Percentiles rank a stretch among this genome's conserved stretches.
Conservation (phyloP, 2,888 invertebrate genomes). For the Siphlonurus alternatus region DNA sequence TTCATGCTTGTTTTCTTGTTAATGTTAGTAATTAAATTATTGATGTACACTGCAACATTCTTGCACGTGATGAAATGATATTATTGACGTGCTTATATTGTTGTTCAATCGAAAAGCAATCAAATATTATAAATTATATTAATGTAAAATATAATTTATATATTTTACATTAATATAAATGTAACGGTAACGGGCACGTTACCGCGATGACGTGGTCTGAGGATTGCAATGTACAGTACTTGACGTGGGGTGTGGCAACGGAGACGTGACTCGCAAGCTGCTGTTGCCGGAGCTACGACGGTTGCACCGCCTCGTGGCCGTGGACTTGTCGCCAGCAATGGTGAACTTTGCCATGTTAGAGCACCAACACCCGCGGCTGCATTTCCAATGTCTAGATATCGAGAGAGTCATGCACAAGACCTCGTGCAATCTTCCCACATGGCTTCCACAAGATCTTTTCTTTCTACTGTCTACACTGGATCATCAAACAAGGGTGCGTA, state of each 20-base stretch:
- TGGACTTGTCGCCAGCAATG: conserved; percentile 56
- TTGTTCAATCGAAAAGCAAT: too few species aligned
- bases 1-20: too few species aligned
- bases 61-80: too few species aligned
- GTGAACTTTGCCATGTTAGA: conserved; percentile 42
- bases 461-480: conserved; percentile 67
- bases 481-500: conserved; percentile 37
- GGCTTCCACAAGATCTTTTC: conserved; percentile 53
- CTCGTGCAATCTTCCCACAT: conserved; percentile 13
- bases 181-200: conserved; percentile 51
- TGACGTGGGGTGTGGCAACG: conserved; percentile 62
- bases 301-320: conserved; percentile 33
- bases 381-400: conserved; percentile 37
- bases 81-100: too few species aligned
- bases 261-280: conserved; percentile 45
- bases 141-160: too few species aligned
- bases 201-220: conserved; percentile 39
- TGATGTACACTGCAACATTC: too few species aligned
- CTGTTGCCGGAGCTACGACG: conserved; percentile 39
- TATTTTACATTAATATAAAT: too few species aligned
- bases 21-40: too few species aligned
- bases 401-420: conserved; percentile 26
- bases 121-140: too few species aligned
- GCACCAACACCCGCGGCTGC: conserved; percentile 28
- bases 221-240: conserved; percentile 24